phyloP scores from a whole-genome alignment of 2,113 vertebrate genomes.

The Trichechus manatus region DNA sequence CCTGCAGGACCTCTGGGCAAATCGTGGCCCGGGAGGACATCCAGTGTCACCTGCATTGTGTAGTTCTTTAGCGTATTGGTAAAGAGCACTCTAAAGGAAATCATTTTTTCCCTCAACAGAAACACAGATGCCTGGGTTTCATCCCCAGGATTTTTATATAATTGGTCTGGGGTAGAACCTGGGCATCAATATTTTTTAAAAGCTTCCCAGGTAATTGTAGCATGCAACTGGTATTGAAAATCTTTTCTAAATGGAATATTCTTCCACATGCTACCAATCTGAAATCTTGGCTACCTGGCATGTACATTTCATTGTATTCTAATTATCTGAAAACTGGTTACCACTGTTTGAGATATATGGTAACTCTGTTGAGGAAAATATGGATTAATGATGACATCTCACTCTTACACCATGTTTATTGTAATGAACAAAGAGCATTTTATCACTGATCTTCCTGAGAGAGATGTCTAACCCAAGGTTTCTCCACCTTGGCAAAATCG shows the following conservation, averaged over 20 bases:
- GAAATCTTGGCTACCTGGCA: neutral
- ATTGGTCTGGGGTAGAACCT: neutral
- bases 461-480: neutral
- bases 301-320: neutral
- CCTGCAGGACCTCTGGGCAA: conserved; percentile 89
- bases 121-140: neutral
- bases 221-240: neutral
- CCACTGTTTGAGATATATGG: neutral
- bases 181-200: neutral
- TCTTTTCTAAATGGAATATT: neutral
- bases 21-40: conserved; percentile 93
- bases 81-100: neutral
- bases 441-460: neutral
- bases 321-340: neutral
- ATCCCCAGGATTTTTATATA: neutral
- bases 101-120: neutral
- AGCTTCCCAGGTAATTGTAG: neutral
- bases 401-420: neutral
- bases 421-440: neutral
- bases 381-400: neutral
- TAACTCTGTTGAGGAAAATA: neutral
- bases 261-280: neutral
- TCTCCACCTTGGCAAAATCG: neutral
- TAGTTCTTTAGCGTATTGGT: conserved; percentile 67
- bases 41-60: conserved; percentile 92